These are phyloP conservation scores for Phataginus tetradactyla DNA, from an alignment of 2,797 vertebrate genomes.

Conservation along the genomic window DNA sequence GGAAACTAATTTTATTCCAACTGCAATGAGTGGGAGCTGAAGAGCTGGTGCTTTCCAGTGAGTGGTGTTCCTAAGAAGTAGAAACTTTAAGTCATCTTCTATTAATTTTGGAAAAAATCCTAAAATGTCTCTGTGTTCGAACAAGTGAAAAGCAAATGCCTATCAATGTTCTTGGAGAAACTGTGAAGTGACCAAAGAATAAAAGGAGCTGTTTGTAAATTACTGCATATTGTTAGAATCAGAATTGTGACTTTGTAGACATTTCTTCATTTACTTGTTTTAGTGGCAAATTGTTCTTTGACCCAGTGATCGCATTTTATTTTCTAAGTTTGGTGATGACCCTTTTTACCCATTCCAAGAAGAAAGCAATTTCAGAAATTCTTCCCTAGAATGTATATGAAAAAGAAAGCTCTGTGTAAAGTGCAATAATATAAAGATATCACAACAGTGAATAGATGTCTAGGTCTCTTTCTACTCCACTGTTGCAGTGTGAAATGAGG, in stretches of 20 bases:
- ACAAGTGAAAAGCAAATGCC: constrained; percentile 20
- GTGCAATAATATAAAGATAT: not conserved
- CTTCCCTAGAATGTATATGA: not conserved
- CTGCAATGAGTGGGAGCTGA: not conserved
- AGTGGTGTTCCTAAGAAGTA: not conserved
- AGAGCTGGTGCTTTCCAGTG: not conserved
- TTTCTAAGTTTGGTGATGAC: not conserved
- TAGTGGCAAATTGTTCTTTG: not conserved
- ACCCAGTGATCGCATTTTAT: not conserved
- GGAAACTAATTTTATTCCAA: not conserved
- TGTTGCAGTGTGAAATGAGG: not conserved
- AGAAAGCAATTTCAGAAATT: constrained; percentile 26
- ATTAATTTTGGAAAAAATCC: not conserved
- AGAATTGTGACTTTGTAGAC: not conserved
- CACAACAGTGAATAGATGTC: not conserved
- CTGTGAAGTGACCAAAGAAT: not conserved
- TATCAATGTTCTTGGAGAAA: constrained; percentile 15
- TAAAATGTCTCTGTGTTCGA: not conserved
- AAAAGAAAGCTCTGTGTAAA: not conserved
- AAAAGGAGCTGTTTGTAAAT: constrained; percentile 8
- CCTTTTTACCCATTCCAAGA: not conserved
- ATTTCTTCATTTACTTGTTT: not conserved
- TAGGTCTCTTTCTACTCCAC: not conserved
- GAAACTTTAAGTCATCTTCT: not conserved
- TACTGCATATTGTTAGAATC: not conserved